A percentile compares a stretch with the other conserved stretches of the same genome.
Evolutionary conservation across 2,797 vertebrate species (phyloP).

Genomic region (Alfaro cultratus): DNA sequence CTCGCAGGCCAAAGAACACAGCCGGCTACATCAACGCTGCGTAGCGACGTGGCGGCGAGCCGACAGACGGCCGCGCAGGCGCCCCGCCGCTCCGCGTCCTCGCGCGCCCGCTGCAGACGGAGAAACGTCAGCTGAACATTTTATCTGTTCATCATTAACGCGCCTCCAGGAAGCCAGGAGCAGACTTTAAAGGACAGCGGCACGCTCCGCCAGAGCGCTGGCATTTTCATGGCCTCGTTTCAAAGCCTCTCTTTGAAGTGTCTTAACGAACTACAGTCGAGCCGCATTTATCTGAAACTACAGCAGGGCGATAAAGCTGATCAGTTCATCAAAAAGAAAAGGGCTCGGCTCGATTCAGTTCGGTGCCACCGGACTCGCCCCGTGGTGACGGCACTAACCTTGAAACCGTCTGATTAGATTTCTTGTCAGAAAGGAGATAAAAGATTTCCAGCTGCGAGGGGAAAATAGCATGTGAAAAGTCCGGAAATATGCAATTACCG

Average conservation of each 20-base stretch:
- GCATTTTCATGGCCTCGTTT: slow-evolving; percentile 70
- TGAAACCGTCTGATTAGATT: slow-evolving; percentile 48
- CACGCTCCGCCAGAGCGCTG: slow-evolving; percentile 51
- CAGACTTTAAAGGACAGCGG: slow-evolving; percentile 67
- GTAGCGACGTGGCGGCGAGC: background rate
- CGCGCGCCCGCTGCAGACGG: slow-evolving; percentile 39
- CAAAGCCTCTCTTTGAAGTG: slow-evolving; percentile 70
- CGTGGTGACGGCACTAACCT: slow-evolving; percentile 43
- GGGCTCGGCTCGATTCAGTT: slow-evolving; percentile 34
- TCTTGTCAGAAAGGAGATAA: slow-evolving; percentile 29
- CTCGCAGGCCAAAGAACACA: slow-evolving; percentile 33
- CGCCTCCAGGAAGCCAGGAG: slow-evolving; percentile 65
- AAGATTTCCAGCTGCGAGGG: slow-evolving; percentile 42
- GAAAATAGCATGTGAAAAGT: slow-evolving; percentile 23
- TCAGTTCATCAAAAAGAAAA: slow-evolving; percentile 49
- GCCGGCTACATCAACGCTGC: slow-evolving; percentile 29
- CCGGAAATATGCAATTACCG: slow-evolving; percentile 28
- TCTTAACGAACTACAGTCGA: slow-evolving; percentile 50
- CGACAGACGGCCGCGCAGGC: slow-evolving; percentile 9
- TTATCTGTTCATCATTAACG: slow-evolving; percentile 79
- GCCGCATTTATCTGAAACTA: slow-evolving; percentile 63
- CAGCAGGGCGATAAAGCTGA: slow-evolving; percentile 44
- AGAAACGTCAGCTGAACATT: slow-evolving; percentile 71
- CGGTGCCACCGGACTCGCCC: slow-evolving; percentile 25
- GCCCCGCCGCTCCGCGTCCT: background rate